These are phyloP conservation scores for Gadopsis marmoratus DNA, from an alignment of 2,797 vertebrate species.

Conservation along the genomic window DNA sequence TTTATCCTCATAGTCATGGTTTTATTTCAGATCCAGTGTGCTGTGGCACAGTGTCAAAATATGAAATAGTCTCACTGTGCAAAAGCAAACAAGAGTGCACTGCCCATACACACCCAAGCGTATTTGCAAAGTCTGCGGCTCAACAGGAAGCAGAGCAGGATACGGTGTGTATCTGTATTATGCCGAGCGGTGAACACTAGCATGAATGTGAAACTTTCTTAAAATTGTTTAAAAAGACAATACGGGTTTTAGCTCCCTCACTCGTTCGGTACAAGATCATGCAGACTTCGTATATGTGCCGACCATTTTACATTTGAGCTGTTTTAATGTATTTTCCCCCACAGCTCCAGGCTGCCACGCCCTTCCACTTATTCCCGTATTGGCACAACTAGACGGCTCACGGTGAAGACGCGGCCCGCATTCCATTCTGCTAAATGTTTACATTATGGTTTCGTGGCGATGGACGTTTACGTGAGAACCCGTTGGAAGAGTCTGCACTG, in stretches of 20 bases:
- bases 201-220: neutral
- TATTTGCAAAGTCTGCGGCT: slow-evolving; percentile 66
- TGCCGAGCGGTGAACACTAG: neutral
- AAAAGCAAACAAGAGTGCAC: slow-evolving; percentile 17
- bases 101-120: neutral
- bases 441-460: no score
- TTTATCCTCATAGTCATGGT: slow-evolving; percentile 1
- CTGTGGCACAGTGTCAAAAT: slow-evolving; percentile 11
- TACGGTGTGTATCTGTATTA: slow-evolving; percentile 20
- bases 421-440: neutral
- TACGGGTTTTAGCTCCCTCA: neutral
- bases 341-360: neutral
- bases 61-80: slow-evolving; percentile 21
- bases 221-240: neutral
- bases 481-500: neutral
- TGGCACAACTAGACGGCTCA: neutral
- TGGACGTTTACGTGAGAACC: no score
- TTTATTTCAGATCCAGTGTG: slow-evolving; percentile 8
- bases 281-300: neutral
- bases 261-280: no score
- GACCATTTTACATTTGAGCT: neutral
- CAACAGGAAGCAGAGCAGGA: slow-evolving; percentile 77
- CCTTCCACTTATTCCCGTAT: neutral
- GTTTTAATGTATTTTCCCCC: no score
- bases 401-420: neutral